Base-by-base conservation (phyloP, 92 coral and sea anemone genomes). In the Bergia sp. region DNA sequence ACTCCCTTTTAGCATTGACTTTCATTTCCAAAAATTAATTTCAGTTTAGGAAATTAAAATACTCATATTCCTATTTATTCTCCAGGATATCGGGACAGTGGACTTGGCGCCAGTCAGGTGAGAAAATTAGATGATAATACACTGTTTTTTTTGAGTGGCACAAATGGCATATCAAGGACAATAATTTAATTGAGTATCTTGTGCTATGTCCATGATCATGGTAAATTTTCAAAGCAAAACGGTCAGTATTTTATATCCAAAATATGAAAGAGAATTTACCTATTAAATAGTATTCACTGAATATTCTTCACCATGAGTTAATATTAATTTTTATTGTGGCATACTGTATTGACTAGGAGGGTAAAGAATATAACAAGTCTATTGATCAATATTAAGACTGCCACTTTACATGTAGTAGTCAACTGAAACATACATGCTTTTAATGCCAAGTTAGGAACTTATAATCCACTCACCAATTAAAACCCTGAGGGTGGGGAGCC, bases 11-110 rank as follows among this genome's bases (percentile, higher is more conserved):
- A 2, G 39, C 21, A 47, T 45, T 49, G 15, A 79, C 21, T 44
- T 79, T 45, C 20, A 29, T 20, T n/a, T 47, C 23, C 29, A 16
- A 53, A 81, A 39, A 81, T 37, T 37, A 37, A 58, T 20, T 82
- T 4, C 0, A 40, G 38, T 89, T 42, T 69, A 86, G 90, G 29
- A 89, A 89, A 61, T 89, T 85, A 44, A 89, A 89, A 82, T 81
- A 86, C 76, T 85, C 76, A 21, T 87, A 86, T 88, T 44, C 82
- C 57, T 85, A 92, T 40, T 89, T 92, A 78, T 71, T 89, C 92
- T 76, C 61, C 92, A 93, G 96, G 95, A 37, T 95, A 92, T 86
- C 92, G 98, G 80, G 98, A 95, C 74, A 86, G 94, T 15, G 95
- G 91, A 67, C 86, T 95, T 79, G 90, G 93, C 16, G 90, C 95